These are phyloP conservation scores for Poeciliopsis gracilis DNA, from an alignment of 2,797 vertebrate genomes.

Conservation along the genomic window DNA sequence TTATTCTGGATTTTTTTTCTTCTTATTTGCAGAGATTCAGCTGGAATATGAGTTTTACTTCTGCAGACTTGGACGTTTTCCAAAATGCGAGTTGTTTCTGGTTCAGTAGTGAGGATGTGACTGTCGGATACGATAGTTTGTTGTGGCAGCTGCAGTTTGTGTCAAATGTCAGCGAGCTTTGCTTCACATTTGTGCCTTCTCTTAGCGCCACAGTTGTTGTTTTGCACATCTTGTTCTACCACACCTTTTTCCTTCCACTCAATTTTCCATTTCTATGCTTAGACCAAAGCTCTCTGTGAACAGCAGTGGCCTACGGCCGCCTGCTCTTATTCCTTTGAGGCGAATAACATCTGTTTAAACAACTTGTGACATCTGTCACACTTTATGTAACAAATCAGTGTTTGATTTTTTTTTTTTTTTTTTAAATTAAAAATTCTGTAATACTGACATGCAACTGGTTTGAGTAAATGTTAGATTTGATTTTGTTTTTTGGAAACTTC, in stretches of 20 bases:
- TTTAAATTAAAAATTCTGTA: neutral
- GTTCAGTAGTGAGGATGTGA: neutral
- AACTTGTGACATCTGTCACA: neutral
- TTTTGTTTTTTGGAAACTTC: conserved; percentile 2
- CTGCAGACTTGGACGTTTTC: neutral
- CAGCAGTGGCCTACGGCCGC: neutral
- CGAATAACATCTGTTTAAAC: neutral
- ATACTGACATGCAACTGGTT: neutral
- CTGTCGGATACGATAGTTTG: neutral
- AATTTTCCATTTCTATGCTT: neutral
- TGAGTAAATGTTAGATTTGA: neutral
- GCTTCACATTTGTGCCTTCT: too few species aligned
- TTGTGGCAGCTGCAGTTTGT: neutral
- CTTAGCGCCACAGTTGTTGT: neutral
- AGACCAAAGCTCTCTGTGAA: neutral
- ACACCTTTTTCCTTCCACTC: neutral
- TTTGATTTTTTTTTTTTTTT: neutral
- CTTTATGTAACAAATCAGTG: neutral
- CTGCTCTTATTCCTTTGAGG: neutral
- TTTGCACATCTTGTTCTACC: neutral
- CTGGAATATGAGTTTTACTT: neutral
- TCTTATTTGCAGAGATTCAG: neutral
- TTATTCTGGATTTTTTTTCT: neutral
- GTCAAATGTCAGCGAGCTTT: neutral
- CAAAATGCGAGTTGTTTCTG: neutral